Evolutionary conservation across 1,140 invertebrate species (phyloP).

Genomic region (Eueides isabella): DNA sequence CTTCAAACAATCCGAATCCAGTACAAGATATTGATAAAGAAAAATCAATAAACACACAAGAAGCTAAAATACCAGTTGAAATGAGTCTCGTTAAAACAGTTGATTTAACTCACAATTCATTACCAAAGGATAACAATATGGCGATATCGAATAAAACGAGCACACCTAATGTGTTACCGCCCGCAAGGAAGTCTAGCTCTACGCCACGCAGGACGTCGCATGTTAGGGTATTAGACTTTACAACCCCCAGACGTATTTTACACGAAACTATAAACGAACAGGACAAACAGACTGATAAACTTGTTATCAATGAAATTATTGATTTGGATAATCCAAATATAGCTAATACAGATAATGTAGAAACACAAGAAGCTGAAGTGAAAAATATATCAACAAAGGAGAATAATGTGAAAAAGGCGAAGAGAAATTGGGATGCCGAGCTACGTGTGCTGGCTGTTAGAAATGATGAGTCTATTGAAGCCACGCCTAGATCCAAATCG

Average conservation of each 20-base stretch:
- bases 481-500: constrained; percentile 34
- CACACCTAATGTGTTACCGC: constrained; percentile 63
- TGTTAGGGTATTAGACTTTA: constrained; percentile 73
- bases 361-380: neutral
- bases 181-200: constrained; percentile 67
- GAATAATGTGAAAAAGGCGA: constrained; percentile 47
- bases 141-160: constrained; percentile 44
- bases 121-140: constrained; percentile 60
- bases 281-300: constrained; percentile 34
- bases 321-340: neutral
- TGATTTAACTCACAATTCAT: constrained; percentile 58
- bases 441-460: constrained; percentile 52
- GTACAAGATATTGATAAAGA: constrained; percentile 19
- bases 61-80: constrained; percentile 30
- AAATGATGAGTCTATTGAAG: constrained; percentile 33
- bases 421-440: constrained; percentile 70
- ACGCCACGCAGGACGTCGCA: constrained; percentile 71
- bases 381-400: constrained; percentile 35
- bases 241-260: constrained; percentile 69
- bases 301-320: neutral
- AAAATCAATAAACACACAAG: neutral
- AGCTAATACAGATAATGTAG: neutral
- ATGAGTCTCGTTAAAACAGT: constrained; percentile 55
- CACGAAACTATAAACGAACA: constrained; percentile 61
- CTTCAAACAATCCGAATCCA: constrained; percentile 10